Percentiles rank a stretch among this genome's conserved stretches.
Evolutionary conservation across 1,140 invertebrate genomes (phyloP).

Genomic region (Mizuhopecten yessoensis): DNA sequence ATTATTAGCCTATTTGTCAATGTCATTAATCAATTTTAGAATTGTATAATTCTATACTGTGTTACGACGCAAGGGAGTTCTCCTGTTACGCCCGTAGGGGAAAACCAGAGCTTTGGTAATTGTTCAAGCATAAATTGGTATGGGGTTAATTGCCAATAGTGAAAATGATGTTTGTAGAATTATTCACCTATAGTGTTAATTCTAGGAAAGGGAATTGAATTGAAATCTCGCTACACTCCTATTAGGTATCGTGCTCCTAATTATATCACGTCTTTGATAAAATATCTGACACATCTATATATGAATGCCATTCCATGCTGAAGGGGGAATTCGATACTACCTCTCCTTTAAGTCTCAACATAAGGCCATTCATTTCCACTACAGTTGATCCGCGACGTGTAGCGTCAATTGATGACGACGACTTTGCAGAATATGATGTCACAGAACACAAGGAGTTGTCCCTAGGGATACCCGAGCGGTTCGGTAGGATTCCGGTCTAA

Average conservation of each 20-base stretch:
- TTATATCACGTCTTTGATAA: neutral
- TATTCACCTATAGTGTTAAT: neutral
- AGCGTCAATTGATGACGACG: constrained; percentile 72
- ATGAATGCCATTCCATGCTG: neutral
- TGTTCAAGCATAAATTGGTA: neutral
- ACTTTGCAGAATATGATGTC: constrained; percentile 69
- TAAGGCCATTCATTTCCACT: constrained; percentile 42
- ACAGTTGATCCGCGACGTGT: constrained; percentile 60
- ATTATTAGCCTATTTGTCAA: neutral
- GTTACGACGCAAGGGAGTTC: neutral
- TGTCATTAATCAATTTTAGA: constrained; percentile 1
- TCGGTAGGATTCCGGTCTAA: constrained; percentile 61
- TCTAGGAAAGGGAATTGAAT: neutral
- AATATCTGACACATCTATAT: neutral
- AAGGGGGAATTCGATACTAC: neutral
- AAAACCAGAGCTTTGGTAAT: neutral
- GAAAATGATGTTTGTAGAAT: constrained; percentile 2
- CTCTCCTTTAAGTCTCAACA: neutral
- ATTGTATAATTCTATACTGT: neutral
- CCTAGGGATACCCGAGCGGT: constrained; percentile 69
- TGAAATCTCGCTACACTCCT: neutral
- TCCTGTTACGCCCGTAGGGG: neutral
- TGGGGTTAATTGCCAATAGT: neutral
- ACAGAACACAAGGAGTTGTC: constrained; percentile 69
- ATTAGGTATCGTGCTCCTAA: neutral